Percentiles rank a stretch among this genome's conserved stretches.
Conservation (phyloP, 2,888 invertebrate genomes). For the Heterodera filipjevi region DNA sequence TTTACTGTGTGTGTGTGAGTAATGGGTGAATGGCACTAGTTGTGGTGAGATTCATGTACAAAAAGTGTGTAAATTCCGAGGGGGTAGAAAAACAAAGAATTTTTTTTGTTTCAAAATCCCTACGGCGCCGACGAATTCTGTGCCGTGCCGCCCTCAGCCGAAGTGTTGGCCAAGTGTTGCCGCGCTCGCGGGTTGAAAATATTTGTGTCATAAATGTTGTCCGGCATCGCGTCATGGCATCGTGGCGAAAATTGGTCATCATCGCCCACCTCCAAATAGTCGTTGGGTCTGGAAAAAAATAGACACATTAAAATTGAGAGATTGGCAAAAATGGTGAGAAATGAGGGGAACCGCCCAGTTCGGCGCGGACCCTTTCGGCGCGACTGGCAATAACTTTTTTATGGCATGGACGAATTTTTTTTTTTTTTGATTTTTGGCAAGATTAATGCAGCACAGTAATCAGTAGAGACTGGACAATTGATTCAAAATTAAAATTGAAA, state of each 20-base stretch:
- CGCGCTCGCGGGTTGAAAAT: conserved; percentile 62
- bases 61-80: neutral
- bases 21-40: neutral
- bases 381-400: no score
- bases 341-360: no score
- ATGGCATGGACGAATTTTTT: no score
- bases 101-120: neutral
- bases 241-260: conserved; percentile 64
- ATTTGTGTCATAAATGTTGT: conserved; percentile 65
- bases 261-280: conserved; percentile 62
- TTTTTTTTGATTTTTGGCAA: no score
- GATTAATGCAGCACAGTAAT: no score
- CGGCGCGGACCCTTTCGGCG: no score
- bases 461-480: no score
- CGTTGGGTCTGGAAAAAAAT: conserved; percentile 54
- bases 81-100: neutral
- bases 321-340: no score
- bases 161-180: conserved; percentile 23
- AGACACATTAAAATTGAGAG: no score
- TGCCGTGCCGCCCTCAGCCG: conserved; percentile 8
- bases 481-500: no score
- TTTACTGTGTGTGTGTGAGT: neutral
- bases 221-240: conserved; percentile 57
- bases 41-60: neutral
- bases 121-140: conserved; percentile 6